Conservation (phyloP, 37 sponge, comb jelly and placozoan genomes). For the Dysidea cf. avara region DNA sequence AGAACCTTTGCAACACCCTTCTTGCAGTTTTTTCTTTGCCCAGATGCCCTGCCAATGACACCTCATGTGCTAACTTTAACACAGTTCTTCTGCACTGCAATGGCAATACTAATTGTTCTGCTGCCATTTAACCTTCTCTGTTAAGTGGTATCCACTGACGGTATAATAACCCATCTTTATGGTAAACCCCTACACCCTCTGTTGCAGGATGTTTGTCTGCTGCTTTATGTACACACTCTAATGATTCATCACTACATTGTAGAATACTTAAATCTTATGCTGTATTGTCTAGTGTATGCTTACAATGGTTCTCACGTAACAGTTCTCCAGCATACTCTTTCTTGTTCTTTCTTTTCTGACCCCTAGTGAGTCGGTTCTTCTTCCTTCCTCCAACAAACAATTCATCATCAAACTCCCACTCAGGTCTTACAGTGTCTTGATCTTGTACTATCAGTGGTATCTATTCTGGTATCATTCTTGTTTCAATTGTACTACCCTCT, state of each 20-base stretch:
- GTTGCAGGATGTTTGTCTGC: no score
- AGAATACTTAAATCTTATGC: no score
- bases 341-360: slow-evolving; percentile 15
- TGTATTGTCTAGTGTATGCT: no score
- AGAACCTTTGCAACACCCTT: slow-evolving; percentile 43
- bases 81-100: slow-evolving; percentile 10
- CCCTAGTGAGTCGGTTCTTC: neutral
- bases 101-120: slow-evolving; percentile 61
- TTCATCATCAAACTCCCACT: neutral
- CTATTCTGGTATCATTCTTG: no score
- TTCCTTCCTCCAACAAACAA: slow-evolving; percentile 2
- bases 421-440: neutral
- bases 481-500: no score
- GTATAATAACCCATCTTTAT: slow-evolving; percentile 27
- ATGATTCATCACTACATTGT: no score
- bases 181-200: no score
- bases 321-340: no score
- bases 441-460: neutral
- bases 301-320: no score
- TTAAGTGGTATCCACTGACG: slow-evolving; percentile 19
- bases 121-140: neutral
- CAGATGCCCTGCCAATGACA: slow-evolving; percentile 51
- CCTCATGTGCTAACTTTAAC: slow-evolving; percentile 39
- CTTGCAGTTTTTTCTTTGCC: slow-evolving; percentile 51
- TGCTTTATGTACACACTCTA: neutral